Conservation (phyloP, 2,888 invertebrate genomes). For the Cenopis cana region DNA sequence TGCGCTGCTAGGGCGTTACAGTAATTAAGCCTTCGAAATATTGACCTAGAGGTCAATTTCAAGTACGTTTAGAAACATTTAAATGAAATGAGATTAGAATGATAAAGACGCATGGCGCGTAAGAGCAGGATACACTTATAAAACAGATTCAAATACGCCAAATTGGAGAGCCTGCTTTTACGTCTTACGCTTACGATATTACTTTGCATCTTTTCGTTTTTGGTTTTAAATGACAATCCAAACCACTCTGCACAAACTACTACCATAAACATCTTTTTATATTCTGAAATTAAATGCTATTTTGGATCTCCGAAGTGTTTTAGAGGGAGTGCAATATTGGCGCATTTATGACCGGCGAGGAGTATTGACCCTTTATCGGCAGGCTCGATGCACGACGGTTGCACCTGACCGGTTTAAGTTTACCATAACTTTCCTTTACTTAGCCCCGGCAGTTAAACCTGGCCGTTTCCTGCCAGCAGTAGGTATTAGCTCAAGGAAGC, state of each 20-base stretch:
- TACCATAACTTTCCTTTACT: constrained; percentile 38
- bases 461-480: constrained; percentile 22
- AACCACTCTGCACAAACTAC: constrained; percentile 3
- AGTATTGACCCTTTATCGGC: constrained; percentile 42
- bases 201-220: not conserved
- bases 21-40: too few species aligned
- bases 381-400: constrained; percentile 36
- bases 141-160: not conserved
- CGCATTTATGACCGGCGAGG: constrained; percentile 28
- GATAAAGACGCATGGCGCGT: not conserved
- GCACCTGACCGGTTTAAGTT: constrained; percentile 43
- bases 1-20: too few species aligned
- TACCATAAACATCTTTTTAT: constrained; percentile 16
- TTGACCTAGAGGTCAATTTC: too few species aligned
- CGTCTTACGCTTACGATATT: too few species aligned
- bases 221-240: not conserved
- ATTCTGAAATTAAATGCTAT: constrained; percentile 13
- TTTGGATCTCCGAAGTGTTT: constrained; percentile 14
- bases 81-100: not conserved
- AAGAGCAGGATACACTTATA: not conserved
- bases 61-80: not conserved
- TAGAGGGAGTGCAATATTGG: constrained; percentile 30
- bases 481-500: constrained; percentile 16
- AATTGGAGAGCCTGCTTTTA: not conserved
- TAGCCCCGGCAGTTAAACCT: constrained; percentile 26